Conservation (phyloP, 2,888 invertebrate species). For the Rhopalosiphum nymphaeae region DNA sequence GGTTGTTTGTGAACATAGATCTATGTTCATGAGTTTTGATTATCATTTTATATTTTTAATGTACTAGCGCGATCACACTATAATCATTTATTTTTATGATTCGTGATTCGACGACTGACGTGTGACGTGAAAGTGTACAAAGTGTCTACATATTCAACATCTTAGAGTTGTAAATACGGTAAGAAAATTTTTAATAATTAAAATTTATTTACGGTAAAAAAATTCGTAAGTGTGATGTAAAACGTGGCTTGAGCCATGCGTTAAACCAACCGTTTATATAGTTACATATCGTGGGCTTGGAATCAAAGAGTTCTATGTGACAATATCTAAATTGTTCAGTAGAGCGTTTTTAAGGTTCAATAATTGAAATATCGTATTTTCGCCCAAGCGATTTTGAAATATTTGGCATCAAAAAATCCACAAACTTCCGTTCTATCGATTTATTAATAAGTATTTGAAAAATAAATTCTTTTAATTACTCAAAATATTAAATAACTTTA, state of each 20-base stretch:
- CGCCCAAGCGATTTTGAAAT: no score
- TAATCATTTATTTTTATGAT: constrained; percentile 22
- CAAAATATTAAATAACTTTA: no score
- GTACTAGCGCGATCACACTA: constrained; percentile 25
- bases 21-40: constrained; percentile 15
- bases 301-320: not conserved
- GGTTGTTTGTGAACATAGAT: constrained; percentile 27
- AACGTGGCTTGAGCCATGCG: not conserved
- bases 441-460: no score
- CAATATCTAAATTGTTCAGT: not conserved
- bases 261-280: not conserved
- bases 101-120: constrained; percentile 24
- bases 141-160: constrained; percentile 24
- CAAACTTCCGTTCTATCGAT: no score
- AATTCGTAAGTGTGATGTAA: constrained; percentile 6
- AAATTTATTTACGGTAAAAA: constrained; percentile 10
- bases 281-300: not conserved
- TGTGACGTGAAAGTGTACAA: constrained; percentile 6
- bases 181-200: constrained; percentile 22
- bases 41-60: constrained; percentile 22
- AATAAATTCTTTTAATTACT: no score
- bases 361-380: no score
- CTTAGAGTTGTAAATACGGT: constrained; percentile 38
- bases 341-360: not conserved
- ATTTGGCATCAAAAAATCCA: no score